phyloP scores from a whole-genome alignment of 2,888 invertebrate genomes.

The Acholoe squamosa region DNA sequence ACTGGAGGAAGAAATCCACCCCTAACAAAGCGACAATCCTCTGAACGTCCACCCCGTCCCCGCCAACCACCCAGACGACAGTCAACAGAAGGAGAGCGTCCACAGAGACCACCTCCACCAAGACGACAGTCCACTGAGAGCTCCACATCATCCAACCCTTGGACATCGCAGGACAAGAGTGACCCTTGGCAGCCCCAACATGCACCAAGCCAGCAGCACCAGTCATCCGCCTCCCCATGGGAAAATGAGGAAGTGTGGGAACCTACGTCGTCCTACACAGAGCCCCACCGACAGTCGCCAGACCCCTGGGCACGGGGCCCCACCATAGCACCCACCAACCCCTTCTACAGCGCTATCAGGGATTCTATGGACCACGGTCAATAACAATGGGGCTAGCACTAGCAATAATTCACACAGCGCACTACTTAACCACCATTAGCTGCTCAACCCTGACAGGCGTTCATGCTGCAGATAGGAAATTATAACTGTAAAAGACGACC shows the following conservation, averaged over 20 bases:
- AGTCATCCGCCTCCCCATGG: not conserved
- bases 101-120: constrained; percentile 11
- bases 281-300: not conserved
- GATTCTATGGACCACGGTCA: not conserved
- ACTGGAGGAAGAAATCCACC: not conserved
- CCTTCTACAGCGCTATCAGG: constrained; percentile 36
- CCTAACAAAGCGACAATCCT: constrained; percentile 9
- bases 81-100: constrained; percentile 17
- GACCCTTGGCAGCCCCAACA: constrained; percentile 45
- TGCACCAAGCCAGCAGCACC: not conserved
- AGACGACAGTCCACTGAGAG: constrained; percentile 32
- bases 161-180: constrained; percentile 21
- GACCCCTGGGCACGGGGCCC: constrained; percentile 51
- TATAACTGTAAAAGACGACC: not conserved
- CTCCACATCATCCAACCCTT: not conserved
- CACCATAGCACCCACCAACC: constrained; percentile 53
- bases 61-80: constrained; percentile 36
- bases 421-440: not conserved
- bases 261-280: not conserved
- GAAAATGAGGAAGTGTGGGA: not conserved
- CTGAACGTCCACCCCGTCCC: constrained; percentile 42
- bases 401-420: not conserved
- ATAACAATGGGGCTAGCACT: not conserved
- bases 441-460: not conserved
- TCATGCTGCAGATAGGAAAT: not conserved